Evolutionary conservation across 2,797 vertebrate species (phyloP), one percentile per base, ranked within the genome.

Genomic region (Dromococcyx pavoninus): DNA sequence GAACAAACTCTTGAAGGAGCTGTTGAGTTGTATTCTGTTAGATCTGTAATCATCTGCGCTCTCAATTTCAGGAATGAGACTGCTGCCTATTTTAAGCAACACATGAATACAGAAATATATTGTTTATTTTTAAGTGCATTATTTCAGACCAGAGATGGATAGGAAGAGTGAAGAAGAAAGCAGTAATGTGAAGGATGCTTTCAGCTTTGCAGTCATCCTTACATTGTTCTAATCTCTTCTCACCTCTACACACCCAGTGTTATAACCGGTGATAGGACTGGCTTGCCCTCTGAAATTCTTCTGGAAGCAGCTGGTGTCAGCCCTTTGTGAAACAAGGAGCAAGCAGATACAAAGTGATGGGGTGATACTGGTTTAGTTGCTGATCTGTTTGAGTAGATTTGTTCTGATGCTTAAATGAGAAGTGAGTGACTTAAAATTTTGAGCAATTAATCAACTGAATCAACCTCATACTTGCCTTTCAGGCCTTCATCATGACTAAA

Each of bases 121-220:
- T 85, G 30, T 50, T 81, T 61, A 15, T 82, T 87, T 93, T 88
- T 65, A 69, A 72, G 12, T 57, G 60, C n/a, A 3, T 88, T 71
- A n/a, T 77, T 80, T 33, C 50, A 83, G 70, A 44, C 32, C 13
- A 58, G 23, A 28, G 15, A 32, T 74, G 76, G 25, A 50, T 71
- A 88, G 61, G 75, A 94, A 80, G 48, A 37, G 23, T 43, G 61
- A 88, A 73, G 46, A 91, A 71, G 50, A 93, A 80, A 60, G 57
- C 35, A 17, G 41, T 75, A 13, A n/a, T 50, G 17, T 64, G 70
- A 61, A 50, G 33, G 86, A 81, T 75, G 37, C 37, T 9, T 46
- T 44, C 37, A 54, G 46, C 32, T 89, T 83, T 83, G 73, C 35
- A 48, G 78, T 85, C 5, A 2, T 61, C 39, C 78, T 86, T 86